Evolutionary conservation across 2,113 vertebrate species (phyloP), one percentile per base, ranked within the genome.

Genomic region (Mesoclemmys tuberculata): DNA sequence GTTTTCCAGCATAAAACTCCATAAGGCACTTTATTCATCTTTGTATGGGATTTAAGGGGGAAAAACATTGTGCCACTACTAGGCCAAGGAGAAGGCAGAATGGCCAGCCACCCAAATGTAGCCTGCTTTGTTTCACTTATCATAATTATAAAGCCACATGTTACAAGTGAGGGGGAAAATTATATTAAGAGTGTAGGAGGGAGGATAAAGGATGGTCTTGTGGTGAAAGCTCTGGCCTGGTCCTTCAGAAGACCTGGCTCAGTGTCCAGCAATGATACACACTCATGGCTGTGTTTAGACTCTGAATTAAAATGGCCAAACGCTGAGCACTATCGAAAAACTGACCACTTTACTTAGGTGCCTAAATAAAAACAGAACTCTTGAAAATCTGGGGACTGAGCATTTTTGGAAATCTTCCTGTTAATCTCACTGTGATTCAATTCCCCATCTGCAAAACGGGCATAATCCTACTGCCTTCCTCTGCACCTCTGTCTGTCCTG

Each of bases 401-500:
- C 3, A 55, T 18, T 22, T 75, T 22, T 18, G 61, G 38, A 46
- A 29, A 55, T 85, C 26, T 74, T 85, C 64, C 74, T 24, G 41
- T 13, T 55, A 85, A 85, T 8, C 21, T 12, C 79, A 52, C 64
- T 44, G 12, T 46, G 8, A 49, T 64, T 64, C 61, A 64, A 64
- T 64, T 64, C 8, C 61, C 61, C 64, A 21, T 52, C 31, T 48
- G 80, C 80, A 93, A 51, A 79, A 58, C 11, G 56, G 1, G 21
- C 29, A 41, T 31, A 12, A 1, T 24, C 74, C 22, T 51, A 14
- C 10, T 80, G 35, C 79, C 68, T 80, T 77, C 27, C 46, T 29
- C 81, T 52, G 29, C 4, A 31, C 0, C 0, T 46, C 58, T 87
- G 0, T 51, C 58, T 61, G 58, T 61, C 58, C 31, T 61, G 29